Evolutionary conservation across 2,797 vertebrate species (phyloP), one percentile per base, ranked within the genome.

Genomic region (Mormyrus proboscirostris): DNA sequence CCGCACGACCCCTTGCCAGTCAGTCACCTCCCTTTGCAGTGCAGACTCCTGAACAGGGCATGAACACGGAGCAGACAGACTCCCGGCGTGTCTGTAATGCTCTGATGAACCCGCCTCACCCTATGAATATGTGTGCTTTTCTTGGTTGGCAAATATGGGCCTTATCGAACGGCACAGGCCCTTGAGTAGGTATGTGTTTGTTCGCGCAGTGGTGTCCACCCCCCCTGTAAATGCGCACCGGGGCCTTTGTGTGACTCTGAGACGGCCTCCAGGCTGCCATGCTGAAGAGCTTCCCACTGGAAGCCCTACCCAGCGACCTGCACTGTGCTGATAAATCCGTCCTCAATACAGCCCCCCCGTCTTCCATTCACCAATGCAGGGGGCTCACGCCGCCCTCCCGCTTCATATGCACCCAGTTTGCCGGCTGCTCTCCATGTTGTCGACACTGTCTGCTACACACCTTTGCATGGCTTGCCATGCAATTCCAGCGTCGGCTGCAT

Each of bases 111-210:
- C 94, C 92, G 90, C 92, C 90, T 89, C 90, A 90, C 89, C 89
- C 91, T 91, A 89, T 94, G 93, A 94, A 93, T 94, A 94, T 93
- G 93, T 92, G 92, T 91, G 92, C 90, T 76, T 90, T 88, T 93
- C 88, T 88, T 91, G 92, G 92, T 93, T 92, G 91, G 93, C 94
- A 94, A 94, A 94, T 93, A 93, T 89, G 90, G 91, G 91, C 92
- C 93, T 93, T 94, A 94, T 94, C 91, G 91, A 93, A 89, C 90
- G 86, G 90, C 69, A 88, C 90, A 90, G 90, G 91, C 92, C 92
- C 89, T 29, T 33, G 84, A 90, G 92, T 92, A 14, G 89, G 89
- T 91, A 89, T 88, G 76, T 92, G 87, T 91, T 91, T 92, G 89
- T 91, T 93, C 92, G 90, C 29, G 7, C 83, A 25, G 82, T 6